Base-by-base conservation (phyloP, 2,113 vertebrate genomes). In the Xiphophorus maculatus region DNA sequence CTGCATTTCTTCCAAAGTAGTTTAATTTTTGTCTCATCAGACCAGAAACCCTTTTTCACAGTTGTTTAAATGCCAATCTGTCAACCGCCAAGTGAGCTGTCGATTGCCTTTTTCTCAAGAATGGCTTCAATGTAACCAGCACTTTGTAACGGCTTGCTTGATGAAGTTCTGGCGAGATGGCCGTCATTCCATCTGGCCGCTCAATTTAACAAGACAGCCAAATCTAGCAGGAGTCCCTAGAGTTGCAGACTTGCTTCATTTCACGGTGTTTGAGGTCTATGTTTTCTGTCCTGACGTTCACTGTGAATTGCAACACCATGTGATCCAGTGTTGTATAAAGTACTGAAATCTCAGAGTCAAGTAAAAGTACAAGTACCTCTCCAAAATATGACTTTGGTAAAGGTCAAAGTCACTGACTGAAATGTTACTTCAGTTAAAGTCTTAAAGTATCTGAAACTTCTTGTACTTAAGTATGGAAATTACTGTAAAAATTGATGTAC, bases 31-130 rank as follows among this genome's bases (percentile, higher is more conserved):
- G 22, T 68, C 27, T 75, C 63, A 68, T 62, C 58, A 22, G 8
- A 69, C 28, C 28, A 63, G 25, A 63, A 17, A 61, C 33, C 30
- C 19, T 29, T 48, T 76, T 69, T 28, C 37, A 28, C 15, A 63
- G 67, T 28, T 51, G 22, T 67, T 63, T 76, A 32, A 61, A 42
- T 51, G 8, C n/a, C 66, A 25, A 29, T 77, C 63, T 77, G 40
- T 70, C 67, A 70, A 51, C 27, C n/a, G 12, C 30, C 5, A 64
- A 70, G 42, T 70, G 67, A 35, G 60, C 42, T 64, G 25, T 70
- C 15, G 33, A 15, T 30, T 63, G 67, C 54, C 15, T 77, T 70
- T 69, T 64, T 32, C 67, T 68, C 22, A 70, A 77, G 61, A 70
- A 32, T 35, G 37, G 10, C 40, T 35, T 77, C 66, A 64, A 63